A percentile compares a stretch with the other conserved stretches of the same genome.
Evolutionary conservation across 2,888 invertebrate species (phyloP).

Genomic region (Eupithecia abbreviata): DNA sequence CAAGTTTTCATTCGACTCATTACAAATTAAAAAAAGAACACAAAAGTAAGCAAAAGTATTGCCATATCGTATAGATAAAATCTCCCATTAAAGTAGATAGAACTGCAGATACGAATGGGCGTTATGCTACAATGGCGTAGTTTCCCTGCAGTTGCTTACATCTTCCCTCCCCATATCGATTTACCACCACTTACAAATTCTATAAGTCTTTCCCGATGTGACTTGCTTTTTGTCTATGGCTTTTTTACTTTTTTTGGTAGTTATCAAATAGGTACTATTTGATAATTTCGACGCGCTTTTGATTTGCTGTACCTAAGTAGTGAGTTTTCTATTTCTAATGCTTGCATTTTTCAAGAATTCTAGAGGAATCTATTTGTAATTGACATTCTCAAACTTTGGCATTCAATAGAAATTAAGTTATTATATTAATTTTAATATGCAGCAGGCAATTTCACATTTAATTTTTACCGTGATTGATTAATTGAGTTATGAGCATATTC

Average conservation of each 20-base stretch:
- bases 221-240: conserved; percentile 32
- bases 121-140: conserved; percentile 78
- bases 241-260: conserved; percentile 22
- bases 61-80: conserved; percentile 39
- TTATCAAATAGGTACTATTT: conserved; percentile 12
- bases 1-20: neutral
- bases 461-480: neutral
- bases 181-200: conserved; percentile 61
- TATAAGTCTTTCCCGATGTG: conserved; percentile 50
- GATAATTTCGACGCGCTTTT: neutral
- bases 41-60: conserved; percentile 7
- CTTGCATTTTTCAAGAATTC: neutral
- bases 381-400: neutral
- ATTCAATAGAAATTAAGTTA: neutral
- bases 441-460: neutral
- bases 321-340: neutral
- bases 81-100: conserved; percentile 46
- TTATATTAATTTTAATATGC: neutral
- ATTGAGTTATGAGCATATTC: neutral
- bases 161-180: conserved; percentile 78
- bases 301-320: neutral
- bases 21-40: neutral
- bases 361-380: neutral
- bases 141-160: conserved; percentile 78
- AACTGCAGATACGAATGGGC: conserved; percentile 77